These are phyloP conservation scores for Sepiola atlantica DNA, from an alignment of 2,888 invertebrate species.

Conservation along the genomic window DNA sequence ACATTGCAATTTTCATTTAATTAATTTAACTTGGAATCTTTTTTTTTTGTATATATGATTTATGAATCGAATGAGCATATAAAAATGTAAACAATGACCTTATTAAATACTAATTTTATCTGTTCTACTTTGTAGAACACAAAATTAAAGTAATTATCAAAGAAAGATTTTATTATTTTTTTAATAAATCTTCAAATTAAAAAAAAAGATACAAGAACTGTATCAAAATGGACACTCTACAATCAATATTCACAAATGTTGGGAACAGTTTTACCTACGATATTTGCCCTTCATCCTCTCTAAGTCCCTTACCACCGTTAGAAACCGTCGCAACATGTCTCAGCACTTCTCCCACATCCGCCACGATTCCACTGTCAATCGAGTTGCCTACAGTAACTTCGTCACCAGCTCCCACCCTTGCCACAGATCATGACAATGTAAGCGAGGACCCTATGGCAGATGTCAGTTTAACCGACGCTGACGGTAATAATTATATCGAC, in stretches of 20 bases:
- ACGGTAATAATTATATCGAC: neutral
- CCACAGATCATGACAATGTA: neutral
- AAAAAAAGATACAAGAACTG: neutral
- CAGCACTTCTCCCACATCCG: neutral
- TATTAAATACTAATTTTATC: too few relatives aligned
- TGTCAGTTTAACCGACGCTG: neutral
- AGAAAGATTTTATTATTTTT: neutral
- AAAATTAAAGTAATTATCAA: neutral
- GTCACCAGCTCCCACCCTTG: neutral
- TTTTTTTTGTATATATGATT: too few relatives aligned
- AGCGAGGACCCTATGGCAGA: neutral
- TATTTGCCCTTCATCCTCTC: neutral
- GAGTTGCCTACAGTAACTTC: neutral
- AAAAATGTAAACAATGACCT: too few relatives aligned
- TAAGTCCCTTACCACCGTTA: neutral
- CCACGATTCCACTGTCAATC: neutral
- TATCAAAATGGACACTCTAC: neutral
- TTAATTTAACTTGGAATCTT: too few relatives aligned
- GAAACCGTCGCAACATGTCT: neutral
- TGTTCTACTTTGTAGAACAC: too few relatives aligned
- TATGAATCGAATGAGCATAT: too few relatives aligned
- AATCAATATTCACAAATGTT: neutral
- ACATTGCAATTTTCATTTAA: too few relatives aligned
- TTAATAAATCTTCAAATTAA: neutral
- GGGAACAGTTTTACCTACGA: neutral